Base-by-base conservation (phyloP, 1,140 invertebrate species). In the Plutomurus gul region DNA sequence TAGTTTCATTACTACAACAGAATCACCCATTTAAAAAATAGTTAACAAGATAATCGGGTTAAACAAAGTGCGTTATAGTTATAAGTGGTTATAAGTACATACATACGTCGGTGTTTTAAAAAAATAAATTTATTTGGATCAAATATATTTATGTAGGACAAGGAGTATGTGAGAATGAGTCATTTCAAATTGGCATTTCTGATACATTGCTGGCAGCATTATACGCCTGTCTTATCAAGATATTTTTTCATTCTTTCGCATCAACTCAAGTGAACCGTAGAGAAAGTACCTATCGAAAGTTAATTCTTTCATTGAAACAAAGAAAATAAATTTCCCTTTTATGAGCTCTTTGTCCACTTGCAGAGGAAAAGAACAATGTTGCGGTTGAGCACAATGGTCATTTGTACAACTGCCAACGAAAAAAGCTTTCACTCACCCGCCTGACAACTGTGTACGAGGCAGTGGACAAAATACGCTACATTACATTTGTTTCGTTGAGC, bases 251-350 rank as follows among this genome's bases (percentile, higher is more conserved):
- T 60, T 16, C 25, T 30, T 60, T 60, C 11, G 16, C 27, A 27
- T 60, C 46, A 4, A 60, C 11, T 16, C 22, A 33, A 60, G 51
- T 60, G 51, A 60, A 36, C 22, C 8, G 27, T n/a, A n/a, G 30
- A 33, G 51, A 16, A 60, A 25, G 25, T 25, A 30, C 25, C 27
- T 27, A 60, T 60, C 51, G 51, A 60, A 60, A 60, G 51, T 60
- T 60, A 60, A 60, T 60, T 30, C 51, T 60, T 60, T 60, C 51
- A 60, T 60, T 60, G 51, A 60, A 33, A 60, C 27, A 60, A 60
- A 60, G 51, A 60, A 60, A 30, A 60, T 60, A 60, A 60, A 60
- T 60, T 60, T 60, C 33, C 51, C 30, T 60, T 60, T 60, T 60
- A 60, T 60, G 51, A 60, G 51, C 27, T 60, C 33, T 60, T 30